phyloP scores from a whole-genome alignment of 2,113 vertebrate species.

The Zeus faber region DNA sequence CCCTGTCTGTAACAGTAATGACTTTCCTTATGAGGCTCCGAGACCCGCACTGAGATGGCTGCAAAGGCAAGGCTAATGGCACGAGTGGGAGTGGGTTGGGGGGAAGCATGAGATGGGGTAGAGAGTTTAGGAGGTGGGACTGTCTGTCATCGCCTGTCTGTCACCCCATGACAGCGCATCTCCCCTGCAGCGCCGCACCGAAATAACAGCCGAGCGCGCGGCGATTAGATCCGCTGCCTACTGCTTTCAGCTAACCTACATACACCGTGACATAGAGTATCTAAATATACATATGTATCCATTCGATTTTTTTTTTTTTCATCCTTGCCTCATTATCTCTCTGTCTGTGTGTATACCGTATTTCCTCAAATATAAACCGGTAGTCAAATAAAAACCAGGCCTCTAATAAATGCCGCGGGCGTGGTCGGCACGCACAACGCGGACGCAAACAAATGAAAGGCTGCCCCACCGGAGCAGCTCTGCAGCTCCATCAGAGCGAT shows the following conservation, averaged over 20 bases:
- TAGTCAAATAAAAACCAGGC: no score
- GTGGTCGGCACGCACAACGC: no score
- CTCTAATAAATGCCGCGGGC: no score
- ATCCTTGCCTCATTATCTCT: conserved; percentile 6
- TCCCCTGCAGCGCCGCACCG: conserved; percentile 31
- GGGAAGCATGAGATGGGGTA: conserved; percentile 21
- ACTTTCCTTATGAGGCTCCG: conserved; percentile 61
- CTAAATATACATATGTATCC: no score
- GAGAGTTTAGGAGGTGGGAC: conserved; percentile 20
- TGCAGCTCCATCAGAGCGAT: no score
- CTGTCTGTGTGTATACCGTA: no score
- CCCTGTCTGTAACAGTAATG: conserved; percentile 63
- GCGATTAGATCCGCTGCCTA: no score
- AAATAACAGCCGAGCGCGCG: conserved; percentile 58
- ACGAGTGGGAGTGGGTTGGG: neutral
- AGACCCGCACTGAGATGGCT: conserved; percentile 34
- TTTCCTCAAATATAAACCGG: no score
- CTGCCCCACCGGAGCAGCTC: no score
- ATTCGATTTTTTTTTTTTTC: no score
- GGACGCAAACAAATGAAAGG: no score
- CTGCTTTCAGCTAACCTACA: conserved; percentile 36
- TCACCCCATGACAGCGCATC: conserved; percentile 45
- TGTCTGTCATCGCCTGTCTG: conserved; percentile 55
- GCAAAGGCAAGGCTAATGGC: conserved; percentile 21
- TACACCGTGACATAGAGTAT: neutral